Evolutionary conservation across 1,140 invertebrate species (phyloP), one percentile per base, ranked within the genome.

Genomic region (Temnothorax longispinosus): DNA sequence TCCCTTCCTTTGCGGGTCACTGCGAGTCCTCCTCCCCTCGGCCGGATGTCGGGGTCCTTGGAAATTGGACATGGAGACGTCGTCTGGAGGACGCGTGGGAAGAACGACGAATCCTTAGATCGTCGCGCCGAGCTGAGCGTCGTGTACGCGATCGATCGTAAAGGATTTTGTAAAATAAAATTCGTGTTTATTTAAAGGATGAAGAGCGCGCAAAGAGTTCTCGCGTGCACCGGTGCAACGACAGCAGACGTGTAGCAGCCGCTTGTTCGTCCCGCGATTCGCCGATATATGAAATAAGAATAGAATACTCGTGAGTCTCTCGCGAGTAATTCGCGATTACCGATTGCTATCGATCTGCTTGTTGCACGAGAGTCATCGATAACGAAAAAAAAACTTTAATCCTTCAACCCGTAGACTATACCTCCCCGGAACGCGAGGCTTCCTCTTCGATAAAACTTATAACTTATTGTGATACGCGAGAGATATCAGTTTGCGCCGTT

Each of bases 381-480:
- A 47, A 44, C 27, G 27, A 27, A 27, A 27, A 27, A 18, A 41
- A 47, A 47, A 62, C 65, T 60, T 84, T 60, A 47, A 75, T 84
- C 54, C 69, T 74, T 60, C 69, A 56, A 60, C 54, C 69, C 13
- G 69, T 84, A 18, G 80, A 38, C 44, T 72, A 41, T 60, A 60
- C 38, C 35, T 72, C 69, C 8, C 54, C n/a, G 50, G 52, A 27
- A 44, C 41, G 58, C 15, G 44, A 65, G n/a, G 44, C 47, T 74
- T 84, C 38, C 62, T 75, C n/a, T 60, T 62, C n/a, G 41, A 41
- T 21, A 41, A 58, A 62, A 78, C 15, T 75, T 74, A 1, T 84
- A 84, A 74, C n/a, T 84, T 84, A 84, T 84, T 82, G 69, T 60
- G 80, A 74, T 74, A 74, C 10, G 35, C 62, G 52, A 60, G 71